Evolutionary conservation across 2,888 invertebrate species (phyloP).

Genomic region (Sphinx pinastri): DNA sequence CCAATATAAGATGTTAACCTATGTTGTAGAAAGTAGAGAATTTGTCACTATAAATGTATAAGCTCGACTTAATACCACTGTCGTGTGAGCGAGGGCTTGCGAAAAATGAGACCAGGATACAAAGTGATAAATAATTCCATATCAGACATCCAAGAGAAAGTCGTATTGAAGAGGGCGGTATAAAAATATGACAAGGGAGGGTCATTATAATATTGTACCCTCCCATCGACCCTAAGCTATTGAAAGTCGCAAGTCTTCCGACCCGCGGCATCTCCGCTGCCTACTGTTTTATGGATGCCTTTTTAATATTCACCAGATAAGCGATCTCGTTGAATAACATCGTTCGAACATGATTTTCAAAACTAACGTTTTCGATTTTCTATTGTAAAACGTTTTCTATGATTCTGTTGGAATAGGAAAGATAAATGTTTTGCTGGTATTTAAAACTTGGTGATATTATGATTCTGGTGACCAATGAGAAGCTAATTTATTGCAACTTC

Average conservation of each 20-base stretch:
- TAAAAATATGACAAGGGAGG: conserved; percentile 58
- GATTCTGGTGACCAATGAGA: too few relatives aligned
- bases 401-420: too few relatives aligned
- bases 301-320: conserved; percentile 41
- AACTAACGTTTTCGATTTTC: neutral
- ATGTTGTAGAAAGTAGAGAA: too few relatives aligned
- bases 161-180: conserved; percentile 45
- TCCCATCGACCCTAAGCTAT: conserved; percentile 51
- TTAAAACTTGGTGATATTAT: too few relatives aligned
- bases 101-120: too few relatives aligned
- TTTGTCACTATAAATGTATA: too few relatives aligned
- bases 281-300: conserved; percentile 40
- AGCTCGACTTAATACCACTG: too few relatives aligned
- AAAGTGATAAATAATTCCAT: conserved; percentile 6
- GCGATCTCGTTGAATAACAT: conserved; percentile 17
- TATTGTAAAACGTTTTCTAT: neutral
- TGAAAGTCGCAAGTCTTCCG: conserved; percentile 57
- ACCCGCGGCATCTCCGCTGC: conserved; percentile 43
- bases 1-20: too few relatives aligned
- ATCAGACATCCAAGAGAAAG: conserved; percentile 17
- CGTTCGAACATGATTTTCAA: conserved; percentile 16
- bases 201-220: conserved; percentile 64
- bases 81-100: too few relatives aligned
- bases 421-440: too few relatives aligned
- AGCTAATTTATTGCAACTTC: too few relatives aligned